Conservation (phyloP, 2,113 vertebrate genomes). For the Taxidea taxus region DNA sequence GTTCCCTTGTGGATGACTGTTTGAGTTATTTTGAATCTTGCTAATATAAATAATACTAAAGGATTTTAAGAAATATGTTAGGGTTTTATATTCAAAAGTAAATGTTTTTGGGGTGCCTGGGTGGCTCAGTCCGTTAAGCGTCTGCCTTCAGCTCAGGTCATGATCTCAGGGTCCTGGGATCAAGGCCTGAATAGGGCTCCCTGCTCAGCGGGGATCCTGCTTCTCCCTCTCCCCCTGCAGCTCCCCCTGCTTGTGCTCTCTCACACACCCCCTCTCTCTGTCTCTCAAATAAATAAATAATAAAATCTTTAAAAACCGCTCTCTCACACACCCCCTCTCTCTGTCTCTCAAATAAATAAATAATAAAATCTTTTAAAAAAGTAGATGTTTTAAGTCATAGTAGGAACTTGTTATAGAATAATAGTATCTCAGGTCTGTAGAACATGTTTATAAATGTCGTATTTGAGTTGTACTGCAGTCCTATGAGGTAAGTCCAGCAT, state of each 20-base stretch:
- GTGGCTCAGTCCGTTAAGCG: too few relatives aligned
- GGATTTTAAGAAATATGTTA: neutral
- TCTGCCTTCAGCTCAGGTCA: too few relatives aligned
- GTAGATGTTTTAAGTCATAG: neutral
- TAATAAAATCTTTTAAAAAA: neutral
- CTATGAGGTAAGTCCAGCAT: neutral
- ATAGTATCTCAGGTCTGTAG: neutral
- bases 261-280: too few relatives aligned
- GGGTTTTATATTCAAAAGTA: constrained; percentile 26
- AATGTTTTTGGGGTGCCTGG: neutral
- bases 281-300: too few relatives aligned
- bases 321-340: too few relatives aligned
- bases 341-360: too few relatives aligned
- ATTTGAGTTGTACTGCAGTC: neutral
- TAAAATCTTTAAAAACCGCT: too few relatives aligned
- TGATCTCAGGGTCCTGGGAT: too few relatives aligned
- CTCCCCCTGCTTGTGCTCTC: too few relatives aligned
- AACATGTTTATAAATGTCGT: neutral
- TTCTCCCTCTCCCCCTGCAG: too few relatives aligned
- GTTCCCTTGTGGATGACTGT: neutral
- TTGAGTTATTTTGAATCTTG: constrained; percentile 22
- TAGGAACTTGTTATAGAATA: neutral
- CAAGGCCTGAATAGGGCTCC: too few relatives aligned
- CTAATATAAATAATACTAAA: constrained; percentile 6
- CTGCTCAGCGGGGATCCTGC: too few relatives aligned